Evolutionary conservation across 2,797 vertebrate species (phyloP).

Genomic region (Streptopelia turtur): DNA sequence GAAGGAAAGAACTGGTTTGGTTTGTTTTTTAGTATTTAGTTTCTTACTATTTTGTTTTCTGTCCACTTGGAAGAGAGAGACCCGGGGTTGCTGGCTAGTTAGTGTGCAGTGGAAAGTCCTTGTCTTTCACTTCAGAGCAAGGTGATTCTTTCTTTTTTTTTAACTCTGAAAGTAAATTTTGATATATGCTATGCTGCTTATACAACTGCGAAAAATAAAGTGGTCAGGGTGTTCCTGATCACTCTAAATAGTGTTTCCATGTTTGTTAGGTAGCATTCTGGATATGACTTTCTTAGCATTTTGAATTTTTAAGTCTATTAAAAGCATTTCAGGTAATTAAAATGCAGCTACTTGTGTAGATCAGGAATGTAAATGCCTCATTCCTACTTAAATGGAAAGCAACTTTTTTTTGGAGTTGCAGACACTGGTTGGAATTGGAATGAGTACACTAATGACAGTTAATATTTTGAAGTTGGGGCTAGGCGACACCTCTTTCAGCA

Average conservation of each 20-base stretch:
- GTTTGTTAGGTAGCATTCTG: neutral
- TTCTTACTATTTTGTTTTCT: neutral
- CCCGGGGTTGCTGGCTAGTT: neutral
- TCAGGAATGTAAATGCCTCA: neutral
- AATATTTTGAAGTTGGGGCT: neutral
- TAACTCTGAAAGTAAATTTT: neutral
- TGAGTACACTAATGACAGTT: neutral
- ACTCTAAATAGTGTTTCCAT: neutral
- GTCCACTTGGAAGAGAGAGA: too few species aligned
- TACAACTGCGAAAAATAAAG: neutral
- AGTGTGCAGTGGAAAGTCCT: neutral
- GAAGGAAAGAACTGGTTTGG: neutral
- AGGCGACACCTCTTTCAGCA: neutral
- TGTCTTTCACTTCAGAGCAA: neutral
- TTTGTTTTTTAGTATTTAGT: neutral
- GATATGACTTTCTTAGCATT: neutral
- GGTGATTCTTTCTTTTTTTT: neutral
- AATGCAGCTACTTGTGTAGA: neutral
- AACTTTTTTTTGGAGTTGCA: neutral
- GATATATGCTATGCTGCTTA: accelerated
- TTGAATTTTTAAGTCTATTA: neutral
- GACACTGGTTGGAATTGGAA: neutral
- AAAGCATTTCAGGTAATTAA: neutral
- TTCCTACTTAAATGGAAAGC: neutral
- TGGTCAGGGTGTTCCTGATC: neutral